Base-by-base conservation (phyloP, 2,888 invertebrate genomes). In the Trachelus iudaicus region DNA sequence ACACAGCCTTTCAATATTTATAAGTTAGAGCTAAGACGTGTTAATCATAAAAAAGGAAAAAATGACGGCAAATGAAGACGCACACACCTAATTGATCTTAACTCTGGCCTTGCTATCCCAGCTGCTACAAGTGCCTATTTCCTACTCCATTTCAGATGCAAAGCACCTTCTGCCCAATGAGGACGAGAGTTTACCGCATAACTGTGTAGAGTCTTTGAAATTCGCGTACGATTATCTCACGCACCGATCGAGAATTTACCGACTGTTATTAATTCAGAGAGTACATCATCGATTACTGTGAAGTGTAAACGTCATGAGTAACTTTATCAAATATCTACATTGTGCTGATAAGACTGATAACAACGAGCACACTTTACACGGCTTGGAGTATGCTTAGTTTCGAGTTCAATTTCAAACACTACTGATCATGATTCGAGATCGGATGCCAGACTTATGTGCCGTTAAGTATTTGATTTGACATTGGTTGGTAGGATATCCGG, bases 371-470 rank as follows among this genome's bases (percentile, higher is more conserved):
- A 77, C 82, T 84, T 78, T 79, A 77, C 37, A 74, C 71, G 35
- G 80, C 74, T 79, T 77, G 78, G 77, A 75, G 40, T 81, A 80
- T 82, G 80, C 81, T 85, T 83, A 87, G 85, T 86, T 79, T 79
- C 71, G 79, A 76, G 34, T 75, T 77, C 81, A 82, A 83, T 78
- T 40, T 79, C 73, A 80, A 76, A 75, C 80, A 78, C 83, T 78
- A 81, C 69, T 81, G 82, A 88, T 80, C 84, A 91, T 91, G 91
- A 86, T 90, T 71, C 89, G 91, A 78, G 91, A 91, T 85, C 90
- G 91, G 77, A 86, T 90, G 84, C 85, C 87, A 30, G 91, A 92
- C 79, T 87, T 91, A 82, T 87, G 84, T 83, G 88, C 89, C 34
- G 91, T 91, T 87, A 87, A 87, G 91, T 91, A 84, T 82, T 77